Base-by-base conservation (phyloP, 2,888 invertebrate genomes). In the Rhopalosiphum nymphaeae region DNA sequence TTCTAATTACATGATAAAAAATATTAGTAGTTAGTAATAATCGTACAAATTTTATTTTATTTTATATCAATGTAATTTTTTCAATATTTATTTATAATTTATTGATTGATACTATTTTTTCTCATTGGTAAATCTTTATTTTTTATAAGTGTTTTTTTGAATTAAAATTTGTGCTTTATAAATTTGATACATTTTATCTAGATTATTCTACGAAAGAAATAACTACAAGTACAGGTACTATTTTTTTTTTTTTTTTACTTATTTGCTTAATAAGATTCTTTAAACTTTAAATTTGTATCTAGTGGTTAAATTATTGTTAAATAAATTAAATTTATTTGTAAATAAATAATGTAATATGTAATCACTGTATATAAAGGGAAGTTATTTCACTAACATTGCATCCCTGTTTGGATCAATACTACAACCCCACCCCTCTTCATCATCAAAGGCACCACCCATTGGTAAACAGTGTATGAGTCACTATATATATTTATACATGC, bases 361-460 rank as follows among this genome's bases (percentile, higher is more conserved):
- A 94, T 90, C 84, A 93, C 89, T 93, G 85, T 90, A 85, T 57
- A 84, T n/a, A 84, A 56, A 53, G 36, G 88, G 53, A 92, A 78
- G 44, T 89, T 89, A 46, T 89, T 57, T 26, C 89, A 84, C 85
- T 49, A n/a, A 85, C 49, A 91, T 93, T 91, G 87, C 94, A 94
- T 67, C 94, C 94, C 94, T 94, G 94, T 90, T 21, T 94, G 94
- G 94, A 94, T 94, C 94, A 94, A 94, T 94, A 94, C 94, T 94
- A 49, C 49, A 91, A 53, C 9, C 46, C 85, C 61, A 61, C 91
- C 94, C 57, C 56, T 85, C 90, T 61, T 36, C 85, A n/a, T 36
- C 36, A 26, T 85, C 49, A 61, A 84, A 87, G 86, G 91, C 86
- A 94, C 94, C 94, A 91, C 94, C 94, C 91, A 84, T 56, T 93